A percentile compares a stretch with the other conserved stretches of the same genome.
phyloP scores from a whole-genome alignment of 2,888 invertebrate genomes.

The Sphaeridia pumilis region DNA sequence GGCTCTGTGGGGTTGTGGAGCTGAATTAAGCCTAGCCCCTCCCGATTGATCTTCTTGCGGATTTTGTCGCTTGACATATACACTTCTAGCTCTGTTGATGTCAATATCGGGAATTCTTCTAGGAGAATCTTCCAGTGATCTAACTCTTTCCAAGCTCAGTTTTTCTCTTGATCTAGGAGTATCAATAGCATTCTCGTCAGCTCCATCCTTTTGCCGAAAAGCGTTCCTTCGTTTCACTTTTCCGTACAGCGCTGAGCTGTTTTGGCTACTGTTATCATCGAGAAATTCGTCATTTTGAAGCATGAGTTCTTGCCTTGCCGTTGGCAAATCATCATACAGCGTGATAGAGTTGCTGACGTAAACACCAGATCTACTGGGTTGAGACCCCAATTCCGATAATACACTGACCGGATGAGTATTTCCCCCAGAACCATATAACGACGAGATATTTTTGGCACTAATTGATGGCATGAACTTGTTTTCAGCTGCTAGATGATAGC shows the following conservation, averaged over 20 bases:
- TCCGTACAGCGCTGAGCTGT: constrained; percentile 24
- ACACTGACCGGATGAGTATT: constrained; percentile 1
- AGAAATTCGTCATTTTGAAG: constrained; percentile 8
- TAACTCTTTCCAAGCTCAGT: constrained; percentile 29
- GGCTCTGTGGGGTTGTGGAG: not conserved
- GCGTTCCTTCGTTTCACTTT: constrained; percentile 35
- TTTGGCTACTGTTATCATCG: constrained; percentile 10
- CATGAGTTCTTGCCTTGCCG: constrained; percentile 6
- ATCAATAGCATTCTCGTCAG: constrained; percentile 7
- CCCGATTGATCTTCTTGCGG: not conserved
- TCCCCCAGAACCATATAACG: not conserved
- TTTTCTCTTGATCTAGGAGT: constrained; percentile 18
- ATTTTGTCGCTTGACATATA: constrained; percentile 7
- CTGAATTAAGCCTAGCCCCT: not conserved
- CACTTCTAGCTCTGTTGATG: constrained; percentile 11
- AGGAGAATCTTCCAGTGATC: constrained; percentile 13
- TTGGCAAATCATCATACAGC: constrained; percentile 14
- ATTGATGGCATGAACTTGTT: constrained; percentile 2
- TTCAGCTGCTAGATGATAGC: not conserved
- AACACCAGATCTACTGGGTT: constrained; percentile 26
- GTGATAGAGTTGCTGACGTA: constrained; percentile 29
- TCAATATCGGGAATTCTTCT: not conserved
- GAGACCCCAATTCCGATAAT: not conserved
- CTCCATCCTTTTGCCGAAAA: constrained; percentile 31
- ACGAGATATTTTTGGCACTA: not conserved